Base-by-base conservation (phyloP, 2,113 vertebrate genomes). In the Steatornis caripensis region DNA sequence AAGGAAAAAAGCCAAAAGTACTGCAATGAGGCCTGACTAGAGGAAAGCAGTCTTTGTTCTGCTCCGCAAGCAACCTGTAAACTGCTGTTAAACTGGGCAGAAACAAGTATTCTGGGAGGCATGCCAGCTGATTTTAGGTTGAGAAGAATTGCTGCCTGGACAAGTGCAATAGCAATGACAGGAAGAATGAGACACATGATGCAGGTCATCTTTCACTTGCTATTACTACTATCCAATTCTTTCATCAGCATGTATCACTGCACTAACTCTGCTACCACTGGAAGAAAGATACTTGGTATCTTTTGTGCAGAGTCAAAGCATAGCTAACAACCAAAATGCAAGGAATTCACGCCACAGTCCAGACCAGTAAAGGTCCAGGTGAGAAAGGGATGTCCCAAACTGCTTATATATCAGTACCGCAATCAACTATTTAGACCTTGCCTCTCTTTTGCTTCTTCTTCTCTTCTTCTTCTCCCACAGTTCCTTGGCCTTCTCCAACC, bases 371-470 rank as follows among this genome's bases (percentile, higher is more conserved):
- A n/a, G n/a, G n/a, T n/a, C n/a, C 32, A 48, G 36, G 51, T 53
- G 45, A 61, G 53, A 60, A 69, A 84, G 43, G n/a, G n/a, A 87
- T n/a, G 61, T 12, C 53, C 53, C 81, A 82, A 86, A 57, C 60
- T 17, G 51, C 46, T 86, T 51, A 71, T 34, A 58, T 70, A 91
- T 57, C 86, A 85, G 75, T 91, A 81, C 87, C 85, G 8, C 87
- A 89, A 87, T 36, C 95, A 93, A 66, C 90, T 83, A 95, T 83
- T 94, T 93, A 95, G 88, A 96, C 87, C 89, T 79, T 93, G 99
- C 99, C 99, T 99, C 99, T 98, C 97, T 99, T 99, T 98, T 99
- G 99, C 94, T 99, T 99, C 98, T 99, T 99, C 95, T 99, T 99
- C 95, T 99, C 99, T 76, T 99, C 99, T 81, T 99, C 99, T 98